Conservation (phyloP, 2,888 invertebrate genomes). For the Xestia rhomboidea region DNA sequence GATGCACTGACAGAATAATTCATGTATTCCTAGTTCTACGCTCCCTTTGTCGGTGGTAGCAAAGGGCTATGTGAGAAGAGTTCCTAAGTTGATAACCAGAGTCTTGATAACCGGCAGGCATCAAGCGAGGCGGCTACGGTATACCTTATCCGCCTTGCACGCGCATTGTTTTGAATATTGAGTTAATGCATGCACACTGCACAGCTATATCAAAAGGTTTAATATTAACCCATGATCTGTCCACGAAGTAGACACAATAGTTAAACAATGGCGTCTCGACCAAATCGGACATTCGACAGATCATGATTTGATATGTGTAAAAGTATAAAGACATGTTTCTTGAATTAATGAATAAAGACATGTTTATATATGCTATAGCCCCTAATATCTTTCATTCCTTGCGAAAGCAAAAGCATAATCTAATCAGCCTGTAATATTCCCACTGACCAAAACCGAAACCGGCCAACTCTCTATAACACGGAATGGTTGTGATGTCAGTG, state of each 20-base stretch:
- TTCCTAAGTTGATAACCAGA: conserved; percentile 43
- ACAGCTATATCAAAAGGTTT: conserved; percentile 13
- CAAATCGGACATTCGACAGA: too few relatives aligned
- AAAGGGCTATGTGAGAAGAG: conserved; percentile 58
- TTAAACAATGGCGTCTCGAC: too few relatives aligned
- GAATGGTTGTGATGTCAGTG: background rate
- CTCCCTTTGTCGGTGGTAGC: conserved; percentile 73
- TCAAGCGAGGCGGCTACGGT: conserved; percentile 15
- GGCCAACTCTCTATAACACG: background rate
- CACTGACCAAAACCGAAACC: background rate
- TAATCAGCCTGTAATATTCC: background rate
- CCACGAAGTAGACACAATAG: too few relatives aligned
- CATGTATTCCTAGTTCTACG: conserved; percentile 71
- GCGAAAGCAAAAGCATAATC: background rate
- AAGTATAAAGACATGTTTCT: conserved; percentile 15
- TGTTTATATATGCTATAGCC: too few relatives aligned
- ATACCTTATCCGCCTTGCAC: conserved; percentile 10
- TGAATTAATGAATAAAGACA: too few relatives aligned
- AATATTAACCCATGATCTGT: too few relatives aligned
- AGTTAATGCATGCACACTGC: conserved; percentile 8
- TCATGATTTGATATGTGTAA: conserved; percentile 9
- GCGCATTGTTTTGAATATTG: conserved; percentile 36
- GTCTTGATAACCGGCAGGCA: conserved; percentile 33
- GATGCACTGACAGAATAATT: conserved; percentile 80
- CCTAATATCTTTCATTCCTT: background rate